A percentile compares a stretch with the other conserved stretches of the same genome.
Evolutionary conservation across 2,797 vertebrate genomes (phyloP).

Genomic region (Notolabrus celidotus): DNA sequence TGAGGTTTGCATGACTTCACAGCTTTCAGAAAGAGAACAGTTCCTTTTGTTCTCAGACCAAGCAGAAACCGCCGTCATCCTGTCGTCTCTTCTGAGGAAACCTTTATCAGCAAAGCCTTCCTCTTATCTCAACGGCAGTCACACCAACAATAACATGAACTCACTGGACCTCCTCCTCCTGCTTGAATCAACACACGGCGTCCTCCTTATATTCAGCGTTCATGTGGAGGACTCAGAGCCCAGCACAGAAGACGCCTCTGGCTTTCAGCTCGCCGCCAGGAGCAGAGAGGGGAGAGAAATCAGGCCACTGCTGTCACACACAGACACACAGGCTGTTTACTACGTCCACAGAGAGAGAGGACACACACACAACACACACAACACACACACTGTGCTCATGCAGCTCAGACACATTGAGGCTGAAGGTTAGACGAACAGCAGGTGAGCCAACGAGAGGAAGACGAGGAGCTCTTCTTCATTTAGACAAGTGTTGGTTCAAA

Average conservation of each 20-base stretch:
- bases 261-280: background rate
- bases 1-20: background rate
- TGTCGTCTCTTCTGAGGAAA: background rate
- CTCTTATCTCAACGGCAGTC: too few species aligned
- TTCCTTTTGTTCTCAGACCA: background rate
- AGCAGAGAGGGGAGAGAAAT: background rate
- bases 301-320: conserved; percentile 8
- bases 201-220: too few species aligned
- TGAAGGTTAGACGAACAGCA: too few species aligned
- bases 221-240: background rate
- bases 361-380: background rate
- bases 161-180: background rate
- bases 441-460: too few species aligned
- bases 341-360: background rate
- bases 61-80: background rate
- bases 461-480: too few species aligned
- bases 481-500: too few species aligned
- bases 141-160: background rate
- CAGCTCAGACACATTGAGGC: background rate
- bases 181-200: too few species aligned
- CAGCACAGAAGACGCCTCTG: background rate
- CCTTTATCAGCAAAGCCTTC: background rate
- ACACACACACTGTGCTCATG: background rate
- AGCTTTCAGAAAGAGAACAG: background rate
- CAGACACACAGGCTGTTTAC: conserved; percentile 7